Evolutionary conservation across 1,140 invertebrate genomes (phyloP).

Genomic region (Hermetia illucens): DNA sequence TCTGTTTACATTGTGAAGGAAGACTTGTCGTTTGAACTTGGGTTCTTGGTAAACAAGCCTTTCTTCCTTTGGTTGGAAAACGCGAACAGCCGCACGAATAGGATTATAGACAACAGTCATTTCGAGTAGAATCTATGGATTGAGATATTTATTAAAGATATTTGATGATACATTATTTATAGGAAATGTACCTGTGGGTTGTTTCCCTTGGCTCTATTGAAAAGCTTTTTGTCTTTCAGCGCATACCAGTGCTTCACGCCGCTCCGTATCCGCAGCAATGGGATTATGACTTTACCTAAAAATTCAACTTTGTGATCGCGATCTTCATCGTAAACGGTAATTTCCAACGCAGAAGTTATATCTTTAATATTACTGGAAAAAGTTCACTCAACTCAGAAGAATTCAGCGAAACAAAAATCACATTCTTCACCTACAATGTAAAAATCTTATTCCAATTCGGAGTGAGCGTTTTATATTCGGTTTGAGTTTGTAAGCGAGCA

Average conservation of each 20-base stretch:
- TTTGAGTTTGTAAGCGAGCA: slow-evolving; percentile 89
- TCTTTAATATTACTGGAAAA: slow-evolving; percentile 83
- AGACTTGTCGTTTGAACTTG: slow-evolving; percentile 90
- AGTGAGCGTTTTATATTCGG: slow-evolving; percentile 92
- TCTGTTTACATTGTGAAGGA: slow-evolving; percentile 85
- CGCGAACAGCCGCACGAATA: slow-evolving; percentile 68
- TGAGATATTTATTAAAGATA: background rate
- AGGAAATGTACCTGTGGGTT: slow-evolving; percentile 56
- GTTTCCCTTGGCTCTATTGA: slow-evolving; percentile 75
- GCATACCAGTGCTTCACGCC: slow-evolving; percentile 92
- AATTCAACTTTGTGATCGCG: slow-evolving; percentile 97
- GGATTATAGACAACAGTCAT: slow-evolving; percentile 88
- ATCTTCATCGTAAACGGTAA: slow-evolving; percentile 99
- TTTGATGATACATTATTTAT: background rate
- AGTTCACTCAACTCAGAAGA: slow-evolving; percentile 7
- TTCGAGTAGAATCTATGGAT: slow-evolving; percentile 50
- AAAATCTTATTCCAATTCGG: slow-evolving; percentile 99
- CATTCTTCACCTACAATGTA: slow-evolving; percentile 82
- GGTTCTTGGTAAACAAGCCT: slow-evolving; percentile 90
- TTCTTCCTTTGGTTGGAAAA: slow-evolving; percentile 88
- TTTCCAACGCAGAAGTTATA: slow-evolving; percentile 87
- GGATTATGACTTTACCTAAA: slow-evolving; percentile 84
- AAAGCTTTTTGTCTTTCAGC: slow-evolving; percentile 91
- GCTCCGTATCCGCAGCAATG: slow-evolving; percentile 74
- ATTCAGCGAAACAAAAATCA: slow-evolving; percentile 7